Evolutionary conservation across 1,140 invertebrate species (phyloP).

Genomic region (Zaprionus taronus): DNA sequence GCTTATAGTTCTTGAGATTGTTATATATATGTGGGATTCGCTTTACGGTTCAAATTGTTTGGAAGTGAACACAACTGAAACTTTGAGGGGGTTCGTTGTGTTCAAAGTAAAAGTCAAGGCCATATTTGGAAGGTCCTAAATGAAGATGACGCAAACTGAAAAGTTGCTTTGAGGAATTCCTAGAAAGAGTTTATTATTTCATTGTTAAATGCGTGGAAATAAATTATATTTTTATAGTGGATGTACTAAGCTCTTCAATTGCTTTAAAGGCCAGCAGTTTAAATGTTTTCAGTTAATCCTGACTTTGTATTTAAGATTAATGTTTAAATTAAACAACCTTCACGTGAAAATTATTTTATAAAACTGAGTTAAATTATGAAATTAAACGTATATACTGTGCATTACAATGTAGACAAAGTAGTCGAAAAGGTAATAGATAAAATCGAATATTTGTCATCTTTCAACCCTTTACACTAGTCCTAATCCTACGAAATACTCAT

Average conservation of each 20-base stretch:
- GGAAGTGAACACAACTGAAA: constrained; percentile 35
- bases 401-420: too few species aligned
- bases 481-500: background rate
- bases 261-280: background rate
- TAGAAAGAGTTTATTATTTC: background rate
- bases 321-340: too few species aligned
- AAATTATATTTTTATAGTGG: background rate
- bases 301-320: background rate
- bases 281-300: background rate
- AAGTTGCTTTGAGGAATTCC: background rate
- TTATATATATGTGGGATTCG: constrained; percentile 13
- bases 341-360: too few species aligned
- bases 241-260: background rate
- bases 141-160: background rate
- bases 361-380: too few species aligned
- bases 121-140: background rate
- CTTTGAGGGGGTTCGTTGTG: constrained; percentile 32
- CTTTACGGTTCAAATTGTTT: background rate
- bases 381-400: too few species aligned
- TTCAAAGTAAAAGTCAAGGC: background rate
- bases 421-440: too few species aligned
- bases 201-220: background rate
- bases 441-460: background rate
- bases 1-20: constrained; percentile 34
- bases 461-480: background rate